phyloP scores from a whole-genome alignment of 2,113 vertebrate species.

The Sula dactylatra region DNA sequence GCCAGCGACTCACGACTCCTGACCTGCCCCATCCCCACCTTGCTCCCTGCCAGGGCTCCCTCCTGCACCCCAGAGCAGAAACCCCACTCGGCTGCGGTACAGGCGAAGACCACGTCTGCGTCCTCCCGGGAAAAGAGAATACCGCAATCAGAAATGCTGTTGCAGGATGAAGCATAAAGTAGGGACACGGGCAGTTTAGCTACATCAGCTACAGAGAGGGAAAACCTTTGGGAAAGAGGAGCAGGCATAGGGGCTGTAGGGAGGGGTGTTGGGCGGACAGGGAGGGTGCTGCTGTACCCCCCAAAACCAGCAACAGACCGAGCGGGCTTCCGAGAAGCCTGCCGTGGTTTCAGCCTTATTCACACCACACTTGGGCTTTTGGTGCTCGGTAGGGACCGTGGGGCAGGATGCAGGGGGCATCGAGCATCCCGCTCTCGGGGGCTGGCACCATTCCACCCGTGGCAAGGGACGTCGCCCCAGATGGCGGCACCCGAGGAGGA shows the following conservation, averaged over 20 bases:
- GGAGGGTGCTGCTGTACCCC: background rate
- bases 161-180: background rate
- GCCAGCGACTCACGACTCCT: fast-evolving
- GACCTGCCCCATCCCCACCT: background rate
- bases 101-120: fast-evolving
- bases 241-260: fast-evolving
- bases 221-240: background rate
- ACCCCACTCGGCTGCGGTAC: fast-evolving
- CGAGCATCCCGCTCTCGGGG: background rate
- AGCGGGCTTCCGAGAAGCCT: background rate
- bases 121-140: background rate
- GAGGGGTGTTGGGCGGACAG: background rate
- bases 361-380: background rate
- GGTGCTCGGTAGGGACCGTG: fast-evolving
- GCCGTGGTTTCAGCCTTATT: background rate
- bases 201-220: background rate
- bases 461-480: background rate
- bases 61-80: background rate
- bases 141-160: fast-evolving
- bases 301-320: background rate
- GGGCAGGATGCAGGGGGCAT: background rate
- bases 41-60: background rate
- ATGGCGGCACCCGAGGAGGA: background rate
- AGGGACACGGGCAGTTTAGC: fast-evolving
- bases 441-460: fast-evolving